A percentile compares a stretch with the other conserved stretches of the same genome.
These are phyloP conservation scores for Scomber japonicus DNA, from an alignment of 2,113 vertebrate species.

Conservation along the genomic window DNA sequence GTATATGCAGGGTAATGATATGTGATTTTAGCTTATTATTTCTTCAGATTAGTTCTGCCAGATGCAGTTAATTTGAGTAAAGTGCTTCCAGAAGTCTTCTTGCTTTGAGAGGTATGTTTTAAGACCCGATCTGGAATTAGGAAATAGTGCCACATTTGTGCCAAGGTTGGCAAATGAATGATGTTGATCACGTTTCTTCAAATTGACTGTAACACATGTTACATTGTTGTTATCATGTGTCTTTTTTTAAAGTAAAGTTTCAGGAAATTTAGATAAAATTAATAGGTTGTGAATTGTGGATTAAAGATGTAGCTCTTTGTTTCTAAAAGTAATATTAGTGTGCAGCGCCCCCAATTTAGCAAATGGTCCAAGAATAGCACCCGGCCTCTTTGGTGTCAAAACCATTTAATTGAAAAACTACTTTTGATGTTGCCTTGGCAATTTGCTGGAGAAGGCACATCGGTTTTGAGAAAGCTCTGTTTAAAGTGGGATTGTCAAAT, in stretches of 20 bases:
- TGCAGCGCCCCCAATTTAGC: neutral
- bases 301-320: neutral
- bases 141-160: constrained; percentile 6
- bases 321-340: neutral
- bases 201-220: neutral
- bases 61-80: constrained; percentile 49
- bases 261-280: neutral
- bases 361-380: neutral
- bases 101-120: constrained; percentile 25
- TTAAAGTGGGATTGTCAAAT: constrained; percentile 13
- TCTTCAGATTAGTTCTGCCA: constrained; percentile 44
- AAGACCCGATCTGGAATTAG: neutral
- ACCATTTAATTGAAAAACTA: neutral
- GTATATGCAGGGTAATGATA: constrained; percentile 39
- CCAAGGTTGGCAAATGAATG: constrained; percentile 12
- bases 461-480: constrained; percentile 19
- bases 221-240: too few relatives aligned
- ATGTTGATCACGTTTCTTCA: constrained; percentile 4
- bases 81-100: constrained; percentile 48
- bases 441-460: constrained; percentile 1
- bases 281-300: neutral
- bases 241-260: too few relatives aligned
- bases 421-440: constrained; percentile 16
- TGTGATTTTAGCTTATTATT: constrained; percentile 62
- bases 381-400: constrained; percentile 4